These are phyloP conservation scores for Drosophila fulvimacula DNA, from an alignment of 2,888 invertebrate species.

Conservation along the genomic window DNA sequence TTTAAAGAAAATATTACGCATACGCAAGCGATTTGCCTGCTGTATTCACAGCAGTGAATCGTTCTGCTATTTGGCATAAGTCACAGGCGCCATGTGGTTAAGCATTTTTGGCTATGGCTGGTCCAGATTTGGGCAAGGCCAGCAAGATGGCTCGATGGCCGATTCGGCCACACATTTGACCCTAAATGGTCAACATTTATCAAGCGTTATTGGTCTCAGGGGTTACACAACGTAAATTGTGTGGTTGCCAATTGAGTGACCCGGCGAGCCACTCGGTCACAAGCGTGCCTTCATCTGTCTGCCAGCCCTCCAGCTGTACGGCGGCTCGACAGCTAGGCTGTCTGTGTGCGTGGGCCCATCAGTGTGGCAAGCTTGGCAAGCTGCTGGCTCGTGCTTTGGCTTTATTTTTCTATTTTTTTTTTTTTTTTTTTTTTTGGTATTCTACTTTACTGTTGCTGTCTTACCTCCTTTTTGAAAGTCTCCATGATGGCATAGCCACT, in stretches of 20 bases:
- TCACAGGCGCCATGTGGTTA: constrained; percentile 63
- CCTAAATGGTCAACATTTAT: constrained; percentile 82
- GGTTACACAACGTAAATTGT: constrained; percentile 81
- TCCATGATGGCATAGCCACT: constrained; percentile 82
- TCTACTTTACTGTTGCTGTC: constrained; percentile 21
- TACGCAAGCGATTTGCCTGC: constrained; percentile 65
- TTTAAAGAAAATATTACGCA: constrained; percentile 79
- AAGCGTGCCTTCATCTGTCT: constrained; percentile 29
- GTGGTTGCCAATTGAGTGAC: constrained; percentile 79
- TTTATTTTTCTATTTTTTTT: no score
- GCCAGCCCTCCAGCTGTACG: constrained; percentile 25
- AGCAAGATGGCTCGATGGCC: constrained; percentile 36
- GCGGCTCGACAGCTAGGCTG: constrained; percentile 18
- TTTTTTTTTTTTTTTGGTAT: constrained; percentile 30
- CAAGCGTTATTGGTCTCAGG: constrained; percentile 83
- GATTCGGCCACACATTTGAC: constrained; percentile 73
- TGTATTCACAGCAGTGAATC: constrained; percentile 26
- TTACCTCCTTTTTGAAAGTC: constrained; percentile 82
- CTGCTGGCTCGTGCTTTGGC: constrained; percentile 23
- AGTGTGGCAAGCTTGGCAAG: constrained; percentile 15
- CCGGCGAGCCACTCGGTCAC: constrained; percentile 61
- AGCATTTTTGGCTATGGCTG: constrained; percentile 34
- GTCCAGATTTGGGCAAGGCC: constrained; percentile 37
- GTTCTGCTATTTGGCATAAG: constrained; percentile 52
- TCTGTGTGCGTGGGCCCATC: constrained; percentile 40